A percentile compares a stretch with the other conserved stretches of the same genome.
These are phyloP conservation scores for Ferrisia virgata DNA, from an alignment of 2,888 invertebrate species.

Conservation along the genomic window DNA sequence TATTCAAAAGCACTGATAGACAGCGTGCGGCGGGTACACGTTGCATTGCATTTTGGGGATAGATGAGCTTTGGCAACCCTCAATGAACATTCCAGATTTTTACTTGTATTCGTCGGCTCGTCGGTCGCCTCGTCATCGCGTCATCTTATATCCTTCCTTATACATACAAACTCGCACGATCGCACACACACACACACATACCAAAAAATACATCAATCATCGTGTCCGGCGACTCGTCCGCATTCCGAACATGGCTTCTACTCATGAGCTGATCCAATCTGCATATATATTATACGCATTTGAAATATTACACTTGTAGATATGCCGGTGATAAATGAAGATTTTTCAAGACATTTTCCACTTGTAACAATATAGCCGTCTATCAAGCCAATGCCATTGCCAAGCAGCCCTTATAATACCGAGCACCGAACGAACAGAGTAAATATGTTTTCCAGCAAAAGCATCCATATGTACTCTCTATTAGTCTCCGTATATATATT, in stretches of 20 bases:
- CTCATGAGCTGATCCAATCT: constrained; percentile 45
- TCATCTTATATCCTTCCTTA: background rate
- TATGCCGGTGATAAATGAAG: constrained; percentile 43
- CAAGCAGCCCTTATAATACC: too few species aligned
- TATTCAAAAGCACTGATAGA: constrained; percentile 38
- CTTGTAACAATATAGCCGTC: constrained; percentile 25
- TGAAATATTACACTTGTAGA: constrained; percentile 45
- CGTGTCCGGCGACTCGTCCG: constrained; percentile 39
- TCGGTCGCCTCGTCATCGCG: background rate
- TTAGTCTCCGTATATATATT: background rate
- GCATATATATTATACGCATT: constrained; percentile 44
- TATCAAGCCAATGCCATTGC: background rate
- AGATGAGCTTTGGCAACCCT: constrained; percentile 32
- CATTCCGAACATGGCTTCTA: constrained; percentile 39
- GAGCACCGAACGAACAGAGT: too few species aligned
- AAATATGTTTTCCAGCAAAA: constrained; percentile 13
- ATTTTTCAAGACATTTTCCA: constrained; percentile 34
- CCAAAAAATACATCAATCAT: constrained; percentile 41
- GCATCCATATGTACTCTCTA: background rate
- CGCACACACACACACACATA: background rate
- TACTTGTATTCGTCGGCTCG: background rate
- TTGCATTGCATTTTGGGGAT: background rate
- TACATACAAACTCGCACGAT: background rate
- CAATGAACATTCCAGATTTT: constrained; percentile 5
- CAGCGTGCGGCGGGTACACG: background rate